A percentile compares a stretch with the other conserved stretches of the same genome.
Conservation (phyloP, 1,140 invertebrate species). For the Neodiprion virginianus region DNA sequence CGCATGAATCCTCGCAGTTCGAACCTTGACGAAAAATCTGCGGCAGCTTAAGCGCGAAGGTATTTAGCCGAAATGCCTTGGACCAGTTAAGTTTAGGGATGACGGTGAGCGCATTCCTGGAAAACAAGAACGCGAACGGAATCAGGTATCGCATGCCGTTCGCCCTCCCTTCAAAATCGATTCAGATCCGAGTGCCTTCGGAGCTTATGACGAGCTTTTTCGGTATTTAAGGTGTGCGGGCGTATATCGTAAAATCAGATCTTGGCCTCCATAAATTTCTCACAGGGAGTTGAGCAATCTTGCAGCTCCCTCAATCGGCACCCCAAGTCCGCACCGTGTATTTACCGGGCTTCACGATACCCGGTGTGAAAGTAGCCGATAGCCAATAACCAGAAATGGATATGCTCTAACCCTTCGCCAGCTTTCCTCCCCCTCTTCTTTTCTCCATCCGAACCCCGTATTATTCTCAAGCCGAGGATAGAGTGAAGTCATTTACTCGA, state of each 20-base stretch:
- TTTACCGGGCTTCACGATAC: background rate
- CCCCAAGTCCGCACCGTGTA: background rate
- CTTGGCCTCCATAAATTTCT: background rate
- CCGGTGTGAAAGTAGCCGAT: background rate
- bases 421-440: background rate
- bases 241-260: background rate
- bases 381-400: constrained; percentile 7
- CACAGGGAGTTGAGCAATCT: background rate
- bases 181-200: no score
- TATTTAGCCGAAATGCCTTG: no score
- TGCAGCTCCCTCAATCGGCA: background rate
- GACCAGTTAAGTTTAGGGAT: no score
- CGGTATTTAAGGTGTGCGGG: background rate
- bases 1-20: no score
- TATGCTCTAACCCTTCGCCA: background rate
- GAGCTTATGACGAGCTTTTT: background rate
- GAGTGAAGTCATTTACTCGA: constrained; percentile 2
- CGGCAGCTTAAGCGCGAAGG: no score
- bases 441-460: background rate
- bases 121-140: no score
- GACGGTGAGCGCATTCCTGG: no score
- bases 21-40: no score
- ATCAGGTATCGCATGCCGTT: no score
- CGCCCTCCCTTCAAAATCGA: no score
- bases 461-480: background rate